These are phyloP conservation scores for Neoarius graeffei DNA, from an alignment of 2,113 vertebrate genomes.

Conservation along the genomic window DNA sequence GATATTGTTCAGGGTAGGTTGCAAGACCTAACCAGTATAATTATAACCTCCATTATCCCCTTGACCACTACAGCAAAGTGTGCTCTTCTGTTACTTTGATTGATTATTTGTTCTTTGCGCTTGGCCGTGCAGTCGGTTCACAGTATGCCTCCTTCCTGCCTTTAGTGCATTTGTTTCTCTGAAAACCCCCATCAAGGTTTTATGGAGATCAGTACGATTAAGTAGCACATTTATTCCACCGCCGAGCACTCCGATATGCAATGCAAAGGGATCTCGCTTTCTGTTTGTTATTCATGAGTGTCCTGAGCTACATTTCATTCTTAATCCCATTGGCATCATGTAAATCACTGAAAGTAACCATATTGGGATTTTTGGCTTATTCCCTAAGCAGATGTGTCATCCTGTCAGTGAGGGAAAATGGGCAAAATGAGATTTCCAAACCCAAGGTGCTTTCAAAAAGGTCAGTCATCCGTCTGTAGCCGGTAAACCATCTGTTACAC, in stretches of 20 bases:
- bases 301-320: slow-evolving; percentile 44
- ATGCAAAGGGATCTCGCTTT: slow-evolving; percentile 37
- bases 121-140: not conserved
- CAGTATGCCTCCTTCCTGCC: not conserved
- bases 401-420: slow-evolving; percentile 36
- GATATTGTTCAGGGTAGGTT: not conserved
- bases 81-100: slow-evolving; percentile 11
- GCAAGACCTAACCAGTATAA: slow-evolving; percentile 1
- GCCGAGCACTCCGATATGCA: slow-evolving; percentile 21
- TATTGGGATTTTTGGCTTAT: slow-evolving; percentile 36
- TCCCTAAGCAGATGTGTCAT: slow-evolving; percentile 47
- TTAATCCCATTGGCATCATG: slow-evolving; percentile 45
- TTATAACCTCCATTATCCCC: slow-evolving; percentile 2
- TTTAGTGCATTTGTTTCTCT: slow-evolving; percentile 5
- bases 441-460: slow-evolving; percentile 43
- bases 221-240: slow-evolving; percentile 36
- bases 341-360: slow-evolving; percentile 44
- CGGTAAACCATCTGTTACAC: slow-evolving; percentile 39
- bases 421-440: slow-evolving; percentile 31
- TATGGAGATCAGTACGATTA: slow-evolving; percentile 39
- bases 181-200: slow-evolving; percentile 31
- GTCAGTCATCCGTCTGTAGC: slow-evolving; percentile 29
- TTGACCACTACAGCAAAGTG: slow-evolving; percentile 7
- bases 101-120: slow-evolving; percentile 2
- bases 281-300: slow-evolving; percentile 48